These are phyloP conservation scores for Pristiophorus japonicus DNA, from an alignment of 2,113 vertebrate genomes.

Conservation along the genomic window DNA sequence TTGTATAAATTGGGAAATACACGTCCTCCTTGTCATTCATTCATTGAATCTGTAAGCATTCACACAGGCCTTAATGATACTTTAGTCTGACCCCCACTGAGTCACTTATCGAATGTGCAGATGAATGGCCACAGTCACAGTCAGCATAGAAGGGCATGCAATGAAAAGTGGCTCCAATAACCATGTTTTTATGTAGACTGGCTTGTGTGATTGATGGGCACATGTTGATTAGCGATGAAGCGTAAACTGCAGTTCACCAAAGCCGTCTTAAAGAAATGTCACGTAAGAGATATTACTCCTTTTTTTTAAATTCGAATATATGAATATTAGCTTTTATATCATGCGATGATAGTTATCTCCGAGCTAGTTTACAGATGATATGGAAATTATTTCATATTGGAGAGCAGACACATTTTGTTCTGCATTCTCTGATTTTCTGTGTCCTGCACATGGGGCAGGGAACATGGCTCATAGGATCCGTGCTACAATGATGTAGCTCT, in stretches of 20 bases:
- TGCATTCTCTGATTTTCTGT: neutral
- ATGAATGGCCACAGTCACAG: constrained; percentile 13
- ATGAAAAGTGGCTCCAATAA: constrained; percentile 12
- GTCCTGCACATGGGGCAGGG: no score
- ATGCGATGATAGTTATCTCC: neutral
- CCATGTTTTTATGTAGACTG: constrained; percentile 19
- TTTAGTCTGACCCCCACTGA: neutral
- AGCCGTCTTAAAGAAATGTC: neutral
- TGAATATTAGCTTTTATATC: neutral
- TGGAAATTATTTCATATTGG: neutral
- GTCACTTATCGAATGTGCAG: constrained; percentile 31
- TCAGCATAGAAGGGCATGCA: neutral
- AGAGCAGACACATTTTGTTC: neutral
- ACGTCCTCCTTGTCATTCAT: constrained; percentile 4
- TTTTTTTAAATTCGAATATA: neutral
- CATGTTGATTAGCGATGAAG: constrained; percentile 5
- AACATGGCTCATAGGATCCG: neutral
- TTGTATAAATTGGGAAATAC: constrained; percentile 16
- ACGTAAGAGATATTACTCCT: neutral
- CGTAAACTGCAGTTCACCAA: constrained; percentile 19
- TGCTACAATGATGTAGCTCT: neutral
- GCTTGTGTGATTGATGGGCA: neutral
- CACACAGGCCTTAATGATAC: constrained; percentile 4
- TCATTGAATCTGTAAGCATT: neutral
- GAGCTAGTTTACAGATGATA: neutral